Evolutionary conservation across 2,888 invertebrate genomes (phyloP), one percentile per base, ranked within the genome.

Genomic region (Drosophila mimica): DNA sequence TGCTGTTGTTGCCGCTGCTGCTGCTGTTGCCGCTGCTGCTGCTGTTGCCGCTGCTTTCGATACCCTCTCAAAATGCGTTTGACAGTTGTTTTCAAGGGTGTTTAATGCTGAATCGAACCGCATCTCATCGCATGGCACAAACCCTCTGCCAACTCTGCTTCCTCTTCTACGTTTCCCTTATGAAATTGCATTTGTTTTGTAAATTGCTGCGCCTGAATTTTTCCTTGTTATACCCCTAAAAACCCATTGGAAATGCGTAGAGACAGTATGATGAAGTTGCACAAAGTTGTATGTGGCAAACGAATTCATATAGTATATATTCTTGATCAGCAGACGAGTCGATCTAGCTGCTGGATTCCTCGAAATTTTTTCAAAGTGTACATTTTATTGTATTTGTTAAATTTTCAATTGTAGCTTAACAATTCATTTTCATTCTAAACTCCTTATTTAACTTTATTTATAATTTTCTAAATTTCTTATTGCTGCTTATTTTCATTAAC

Each of bases 31-130:
- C 51, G 17, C 31, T 48, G 52, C 60, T 58, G 68, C 8, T 34
- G 15, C 15, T 3, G 8, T 7, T 38, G 43, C 43, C 20, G 43
- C 72, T 70, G 83, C 65, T 68, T 64, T 57, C 68, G 73, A 76
- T 74, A 70, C 65, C 69, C 86, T 76, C 74, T 76, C 66, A 58
- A 76, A 88, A 89, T 90, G 88, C 84, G 81, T 89, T 91, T 91
- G 91, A 90, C 91, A 91, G 90, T 91, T 90, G 79, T 84, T 90
- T 89, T 88, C 90, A 90, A 90, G 91, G 90, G 91, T 90, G 91
- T 90, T 88, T 89, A 76, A 76, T 70, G 74, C 76, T 60, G 52
- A 80, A 40, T 30, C 30, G 31, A 60, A 30, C 46, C 20, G 57
- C 28, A 69, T 31, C 69, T 54, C 68, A 48, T 51, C n/a, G 31